phyloP scores from a whole-genome alignment of 1,140 invertebrate genomes.

The Drosophila bocqueti region DNA sequence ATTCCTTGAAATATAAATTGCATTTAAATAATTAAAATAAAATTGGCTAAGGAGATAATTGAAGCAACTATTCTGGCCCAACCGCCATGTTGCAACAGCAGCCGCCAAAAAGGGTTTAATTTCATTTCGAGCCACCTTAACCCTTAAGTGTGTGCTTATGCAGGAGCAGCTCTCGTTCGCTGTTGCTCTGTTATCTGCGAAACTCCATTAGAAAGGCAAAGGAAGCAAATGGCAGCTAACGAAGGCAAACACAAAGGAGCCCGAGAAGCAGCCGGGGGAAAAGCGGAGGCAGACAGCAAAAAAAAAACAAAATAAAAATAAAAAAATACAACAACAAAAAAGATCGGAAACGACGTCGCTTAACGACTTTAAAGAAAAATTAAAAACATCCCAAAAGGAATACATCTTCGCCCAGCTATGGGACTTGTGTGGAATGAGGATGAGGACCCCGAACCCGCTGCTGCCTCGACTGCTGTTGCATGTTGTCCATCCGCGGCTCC shows the following conservation, averaged over 20 bases:
- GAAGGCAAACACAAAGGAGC: constrained; percentile 66
- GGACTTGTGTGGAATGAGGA: constrained; percentile 28
- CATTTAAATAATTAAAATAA: neutral
- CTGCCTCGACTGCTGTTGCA: constrained; percentile 56
- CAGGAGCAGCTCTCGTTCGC: constrained; percentile 55
- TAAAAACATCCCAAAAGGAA: constrained; percentile 84
- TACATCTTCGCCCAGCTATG: constrained; percentile 78
- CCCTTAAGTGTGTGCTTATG: constrained; percentile 82
- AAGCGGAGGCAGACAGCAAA: constrained; percentile 21
- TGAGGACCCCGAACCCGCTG: constrained; percentile 19
- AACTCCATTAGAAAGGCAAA: constrained; percentile 83
- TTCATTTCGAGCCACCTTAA: constrained; percentile 67
- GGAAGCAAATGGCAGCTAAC: constrained; percentile 80
- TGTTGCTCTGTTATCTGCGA: constrained; percentile 74
- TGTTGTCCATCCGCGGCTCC: constrained; percentile 58
- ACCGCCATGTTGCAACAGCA: constrained; percentile 32
- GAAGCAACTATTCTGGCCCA: constrained; percentile 66
- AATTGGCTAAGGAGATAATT: constrained; percentile 49
- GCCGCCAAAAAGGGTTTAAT: constrained; percentile 81
- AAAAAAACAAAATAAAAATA: constrained; percentile 25
- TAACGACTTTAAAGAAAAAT: constrained; percentile 84
- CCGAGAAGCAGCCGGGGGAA: constrained; percentile 14
- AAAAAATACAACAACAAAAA: constrained; percentile 36
- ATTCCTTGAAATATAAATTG: neutral
- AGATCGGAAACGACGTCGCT: constrained; percentile 68